Base-by-base conservation (phyloP, 2,113 vertebrate species). In the Lepisosteus oculatus region DNA sequence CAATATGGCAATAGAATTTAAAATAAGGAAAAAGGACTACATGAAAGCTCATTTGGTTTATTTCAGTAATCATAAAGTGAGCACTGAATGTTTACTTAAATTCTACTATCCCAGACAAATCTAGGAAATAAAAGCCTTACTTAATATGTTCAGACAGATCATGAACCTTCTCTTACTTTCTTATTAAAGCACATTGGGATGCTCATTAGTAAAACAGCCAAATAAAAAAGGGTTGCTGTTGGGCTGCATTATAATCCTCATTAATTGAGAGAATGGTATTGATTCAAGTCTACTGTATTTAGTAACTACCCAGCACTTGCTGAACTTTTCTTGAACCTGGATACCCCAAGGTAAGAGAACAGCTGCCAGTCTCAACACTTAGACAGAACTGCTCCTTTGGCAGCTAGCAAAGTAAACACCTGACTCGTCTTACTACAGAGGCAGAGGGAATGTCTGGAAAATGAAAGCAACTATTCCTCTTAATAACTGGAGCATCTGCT, bases 391-490 rank as follows among this genome's bases (percentile, higher is more conserved):
- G 44, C 64, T 61, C 43, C 5, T 4, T n/a, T 59, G 68, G 68
- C 45, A 57, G 66, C 71, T 55, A 13, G 47, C 77, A 43, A 68
- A 68, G 70, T 17, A 71, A 69, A 78, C 77, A 81, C 72, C 75
- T 81, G 75, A 75, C 76, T 43, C 47, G 45, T 73, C 45, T 1
- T 9, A 14, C 13, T 68, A 14, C 57, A n/a, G 41, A 47, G 73
- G 64, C 44, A 64, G 43, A 70, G 43, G 3, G 43, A 41, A 12
- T 55, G 29, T 43, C 11, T 7, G 56, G 44, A 51, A 29, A 29
- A 17, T 67, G 51, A 54, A 14, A 14, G 68, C 64, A 73, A 51
- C 47, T 51, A 9, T 9, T 51, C 47, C 9, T 29, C 29, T 51
- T 51, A 5, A 73, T 70, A 71, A 74, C 62, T 43, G 41, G 55